phyloP scores from a whole-genome alignment of 2,113 vertebrate species.

The Onychorhynchus coronatus region DNA sequence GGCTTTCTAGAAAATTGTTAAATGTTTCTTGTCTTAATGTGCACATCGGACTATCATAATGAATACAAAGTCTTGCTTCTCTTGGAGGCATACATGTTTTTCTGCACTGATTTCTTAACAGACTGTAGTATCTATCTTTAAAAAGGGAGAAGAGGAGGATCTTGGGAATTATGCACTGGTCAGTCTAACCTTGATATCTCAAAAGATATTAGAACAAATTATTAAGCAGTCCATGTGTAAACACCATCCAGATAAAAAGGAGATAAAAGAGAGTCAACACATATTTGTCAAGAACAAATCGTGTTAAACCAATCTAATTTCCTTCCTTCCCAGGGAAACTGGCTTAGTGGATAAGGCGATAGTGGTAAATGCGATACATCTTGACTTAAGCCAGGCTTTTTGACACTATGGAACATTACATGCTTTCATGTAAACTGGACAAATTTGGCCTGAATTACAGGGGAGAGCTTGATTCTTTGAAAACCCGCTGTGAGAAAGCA shows the following conservation, averaged over 20 bases:
- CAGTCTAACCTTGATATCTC: neutral
- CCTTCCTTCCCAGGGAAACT: conserved; percentile 1
- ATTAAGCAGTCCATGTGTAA: neutral
- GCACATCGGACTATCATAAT: neutral
- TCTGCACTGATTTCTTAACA: neutral
- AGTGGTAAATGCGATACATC: neutral
- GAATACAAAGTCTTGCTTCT: neutral
- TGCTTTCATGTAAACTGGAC: neutral
- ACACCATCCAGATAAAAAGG: neutral
- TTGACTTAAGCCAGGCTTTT: neutral
- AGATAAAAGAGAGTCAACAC: conserved; percentile 21
- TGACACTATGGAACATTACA: neutral
- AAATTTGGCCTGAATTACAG: neutral
- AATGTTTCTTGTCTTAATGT: neutral
- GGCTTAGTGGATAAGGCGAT: neutral
- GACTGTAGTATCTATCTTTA: neutral
- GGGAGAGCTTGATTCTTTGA: neutral
- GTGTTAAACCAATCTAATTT: neutral
- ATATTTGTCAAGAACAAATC: conserved; percentile 1
- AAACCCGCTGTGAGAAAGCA: neutral
- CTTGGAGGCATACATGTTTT: neutral
- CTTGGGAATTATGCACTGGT: neutral
- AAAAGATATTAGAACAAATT: conserved; percentile 4
- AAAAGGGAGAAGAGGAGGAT: neutral
- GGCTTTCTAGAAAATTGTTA: neutral